Evolutionary conservation across 2,797 vertebrate species (phyloP).

Genomic region (Champsocephalus gunnari): DNA sequence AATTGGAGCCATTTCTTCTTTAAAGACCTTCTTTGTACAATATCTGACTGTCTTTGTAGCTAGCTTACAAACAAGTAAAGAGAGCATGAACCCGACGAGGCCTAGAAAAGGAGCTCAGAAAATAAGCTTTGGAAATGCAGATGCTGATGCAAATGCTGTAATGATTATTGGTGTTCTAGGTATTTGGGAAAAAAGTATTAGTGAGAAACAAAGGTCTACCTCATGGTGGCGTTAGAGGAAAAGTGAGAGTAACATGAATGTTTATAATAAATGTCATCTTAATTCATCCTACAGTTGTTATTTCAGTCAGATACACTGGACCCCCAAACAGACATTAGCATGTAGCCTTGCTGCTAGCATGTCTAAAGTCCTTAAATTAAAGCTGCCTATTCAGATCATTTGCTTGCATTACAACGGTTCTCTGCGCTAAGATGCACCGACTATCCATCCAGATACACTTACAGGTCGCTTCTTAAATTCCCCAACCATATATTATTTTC

Average conservation of each 20-base stretch:
- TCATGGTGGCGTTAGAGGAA: too few relatives aligned
- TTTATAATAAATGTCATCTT: neutral
- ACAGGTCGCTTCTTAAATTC: too few relatives aligned
- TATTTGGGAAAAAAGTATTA: neutral
- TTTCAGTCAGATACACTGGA: neutral
- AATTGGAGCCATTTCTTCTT: conserved; percentile 1
- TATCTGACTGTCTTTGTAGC: neutral
- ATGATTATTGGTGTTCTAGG: neutral
- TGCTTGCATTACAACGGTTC: neutral
- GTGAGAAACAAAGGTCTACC: neutral
- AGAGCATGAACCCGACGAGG: neutral
- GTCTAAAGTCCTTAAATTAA: neutral
- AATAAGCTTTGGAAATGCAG: neutral
- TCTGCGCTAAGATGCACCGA: neutral
- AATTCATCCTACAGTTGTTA: neutral
- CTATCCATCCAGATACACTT: neutral
- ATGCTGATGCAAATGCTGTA: too few relatives aligned
- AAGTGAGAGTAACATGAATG: neutral
- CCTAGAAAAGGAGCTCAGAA: neutral
- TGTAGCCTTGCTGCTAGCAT: neutral
- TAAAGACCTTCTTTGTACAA: neutral
- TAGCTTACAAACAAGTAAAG: neutral
- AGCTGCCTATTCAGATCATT: neutral
- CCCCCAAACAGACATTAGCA: neutral
- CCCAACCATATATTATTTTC: neutral